These are phyloP conservation scores for Heliothis peltigera DNA, from an alignment of 2,888 invertebrate species.

Conservation along the genomic window DNA sequence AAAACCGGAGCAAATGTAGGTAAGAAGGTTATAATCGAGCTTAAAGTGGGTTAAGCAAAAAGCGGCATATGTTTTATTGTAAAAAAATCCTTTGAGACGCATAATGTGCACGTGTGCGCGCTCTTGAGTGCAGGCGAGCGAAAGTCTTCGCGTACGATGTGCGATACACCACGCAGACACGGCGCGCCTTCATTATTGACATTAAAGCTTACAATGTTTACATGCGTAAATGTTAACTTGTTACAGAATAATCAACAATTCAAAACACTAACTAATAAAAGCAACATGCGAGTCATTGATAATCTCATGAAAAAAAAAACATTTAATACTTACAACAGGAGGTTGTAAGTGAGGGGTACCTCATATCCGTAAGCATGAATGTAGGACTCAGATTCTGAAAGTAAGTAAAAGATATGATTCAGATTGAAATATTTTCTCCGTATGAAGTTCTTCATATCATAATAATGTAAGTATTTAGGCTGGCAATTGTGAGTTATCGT, in stretches of 20 bases:
- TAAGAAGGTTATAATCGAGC: constrained; percentile 89
- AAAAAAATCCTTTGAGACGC: constrained; percentile 87
- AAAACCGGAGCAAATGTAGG: constrained; percentile 88
- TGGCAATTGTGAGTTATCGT: constrained; percentile 22
- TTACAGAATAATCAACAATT: neutral
- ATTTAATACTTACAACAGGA: too few species aligned
- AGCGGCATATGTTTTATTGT: constrained; percentile 88
- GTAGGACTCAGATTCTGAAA: too few species aligned
- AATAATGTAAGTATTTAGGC: constrained; percentile 14
- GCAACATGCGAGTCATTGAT: too few species aligned
- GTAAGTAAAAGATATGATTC: too few species aligned
- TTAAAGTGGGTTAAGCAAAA: constrained; percentile 90
- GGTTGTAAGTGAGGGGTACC: too few species aligned
- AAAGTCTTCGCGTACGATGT: constrained; percentile 74
- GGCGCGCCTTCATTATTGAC: constrained; percentile 43
- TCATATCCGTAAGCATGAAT: too few species aligned
- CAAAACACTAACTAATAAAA: too few species aligned
- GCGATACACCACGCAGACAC: constrained; percentile 59
- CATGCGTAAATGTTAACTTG: constrained; percentile 1
- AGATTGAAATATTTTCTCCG: neutral
- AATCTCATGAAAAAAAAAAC: too few species aligned
- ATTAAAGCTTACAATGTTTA: constrained; percentile 15
- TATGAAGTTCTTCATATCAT: neutral
- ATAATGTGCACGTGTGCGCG: constrained; percentile 86
- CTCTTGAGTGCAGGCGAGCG: constrained; percentile 77